Conservation (phyloP, 2,888 invertebrate species). For the Megalurothrips usitatus region DNA sequence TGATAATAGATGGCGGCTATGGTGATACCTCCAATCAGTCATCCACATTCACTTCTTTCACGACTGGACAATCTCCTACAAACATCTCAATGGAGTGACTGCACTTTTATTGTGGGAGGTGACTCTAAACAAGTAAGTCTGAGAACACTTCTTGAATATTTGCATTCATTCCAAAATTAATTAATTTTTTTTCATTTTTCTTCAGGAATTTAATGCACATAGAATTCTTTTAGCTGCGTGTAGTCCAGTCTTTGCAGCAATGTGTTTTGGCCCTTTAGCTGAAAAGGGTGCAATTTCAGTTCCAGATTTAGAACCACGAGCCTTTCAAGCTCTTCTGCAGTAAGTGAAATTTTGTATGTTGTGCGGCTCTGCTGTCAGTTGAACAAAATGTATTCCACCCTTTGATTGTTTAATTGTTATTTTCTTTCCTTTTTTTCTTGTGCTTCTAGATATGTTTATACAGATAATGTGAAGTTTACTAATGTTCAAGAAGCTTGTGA, state of each 20-base stretch:
- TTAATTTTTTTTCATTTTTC: slow-evolving; percentile 31
- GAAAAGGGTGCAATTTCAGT: slow-evolving; percentile 49
- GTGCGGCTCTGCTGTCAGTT: slow-evolving; percentile 40
- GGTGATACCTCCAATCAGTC: background rate
- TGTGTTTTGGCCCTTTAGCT: slow-evolving; percentile 61
- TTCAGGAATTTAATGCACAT: slow-evolving; percentile 51
- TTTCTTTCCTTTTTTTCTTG: background rate
- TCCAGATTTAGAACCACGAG: slow-evolving; percentile 56
- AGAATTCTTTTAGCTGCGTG: slow-evolving; percentile 59
- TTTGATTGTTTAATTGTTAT: too few species aligned
- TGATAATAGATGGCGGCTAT: background rate
- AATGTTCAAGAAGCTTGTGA: slow-evolving; percentile 58
- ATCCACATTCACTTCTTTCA: background rate
- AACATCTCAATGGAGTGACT: slow-evolving; percentile 55
- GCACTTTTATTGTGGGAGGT: slow-evolving; percentile 52
- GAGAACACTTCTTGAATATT: background rate
- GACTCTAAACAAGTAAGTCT: slow-evolving; percentile 3
- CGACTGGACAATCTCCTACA: background rate
- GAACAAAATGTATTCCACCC: background rate
- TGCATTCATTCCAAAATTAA: background rate
- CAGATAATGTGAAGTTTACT: slow-evolving; percentile 53
- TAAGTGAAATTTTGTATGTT: slow-evolving; percentile 33
- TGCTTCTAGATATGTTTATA: slow-evolving; percentile 53
- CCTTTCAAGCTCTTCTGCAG: slow-evolving; percentile 57
- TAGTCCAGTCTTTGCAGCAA: slow-evolving; percentile 65